Percentiles rank a stretch among this genome's conserved stretches.
Evolutionary conservation across 2,797 vertebrate genomes (phyloP).

Genomic region (Chrysocyon brachyurus): DNA sequence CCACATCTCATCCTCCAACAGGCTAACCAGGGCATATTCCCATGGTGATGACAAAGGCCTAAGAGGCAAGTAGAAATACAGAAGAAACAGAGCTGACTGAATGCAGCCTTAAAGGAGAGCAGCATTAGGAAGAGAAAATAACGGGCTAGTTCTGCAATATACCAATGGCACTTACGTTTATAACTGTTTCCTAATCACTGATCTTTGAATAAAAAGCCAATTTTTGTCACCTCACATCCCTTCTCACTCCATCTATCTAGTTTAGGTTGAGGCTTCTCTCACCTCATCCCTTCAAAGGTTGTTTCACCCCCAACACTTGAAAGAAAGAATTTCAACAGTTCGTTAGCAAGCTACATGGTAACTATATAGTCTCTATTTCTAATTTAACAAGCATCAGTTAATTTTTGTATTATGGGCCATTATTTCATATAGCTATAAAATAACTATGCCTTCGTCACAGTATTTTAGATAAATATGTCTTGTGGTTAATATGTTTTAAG

Average conservation of each 20-base stretch:
- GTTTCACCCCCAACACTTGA: neutral
- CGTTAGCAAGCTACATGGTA: neutral
- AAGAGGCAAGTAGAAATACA: neutral
- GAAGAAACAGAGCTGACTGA: neutral
- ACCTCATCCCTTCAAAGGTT: neutral
- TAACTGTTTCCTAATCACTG: neutral
- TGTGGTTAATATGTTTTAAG: neutral
- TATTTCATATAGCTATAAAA: slow-evolving; percentile 51
- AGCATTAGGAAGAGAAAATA: neutral
- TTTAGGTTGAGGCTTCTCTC: neutral
- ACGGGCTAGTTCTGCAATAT: neutral
- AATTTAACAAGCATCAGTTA: neutral
- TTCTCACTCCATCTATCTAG: neutral
- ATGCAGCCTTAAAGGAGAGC: neutral
- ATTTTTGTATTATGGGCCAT: neutral
- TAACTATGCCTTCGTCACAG: neutral
- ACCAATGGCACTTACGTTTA: neutral
- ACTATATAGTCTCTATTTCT: slow-evolving; percentile 7
- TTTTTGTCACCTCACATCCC: neutral
- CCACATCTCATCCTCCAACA: neutral
- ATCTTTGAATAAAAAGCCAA: neutral
- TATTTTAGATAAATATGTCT: neutral
- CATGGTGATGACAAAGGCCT: neutral
- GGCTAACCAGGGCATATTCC: neutral
- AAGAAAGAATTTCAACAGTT: neutral